Base-by-base conservation (phyloP, 2,113 vertebrate species). In the Boleophthalmus pectinirostris region DNA sequence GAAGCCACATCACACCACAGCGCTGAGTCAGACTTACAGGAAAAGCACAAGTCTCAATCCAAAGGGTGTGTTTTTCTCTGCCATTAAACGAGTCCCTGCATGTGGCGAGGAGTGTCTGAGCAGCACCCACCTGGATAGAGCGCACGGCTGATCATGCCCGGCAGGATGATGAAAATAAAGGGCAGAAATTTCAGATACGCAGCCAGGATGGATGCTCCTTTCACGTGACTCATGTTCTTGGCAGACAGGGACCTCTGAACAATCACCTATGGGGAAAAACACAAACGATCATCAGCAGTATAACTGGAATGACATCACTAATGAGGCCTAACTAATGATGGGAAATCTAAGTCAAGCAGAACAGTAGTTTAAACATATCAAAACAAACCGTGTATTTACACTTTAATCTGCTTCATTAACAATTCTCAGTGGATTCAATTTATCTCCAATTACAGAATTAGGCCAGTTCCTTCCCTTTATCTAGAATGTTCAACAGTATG, bases 101-200 rank as follows among this genome's bases (percentile, higher is more conserved):
- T 79, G 88, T 66, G 70, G 12, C 64, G 33, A 46, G 25, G 66
- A 77, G 65, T 53, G 66, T 64, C 49, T 35, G 23, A 47, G 23
- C 35, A 23, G 57, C 5, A 69, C 75, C 13, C 92, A 96, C 97
- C 97, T 95, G 97, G 96, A 79, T 95, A 97, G 53, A 99, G 94
- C 0, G 91, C 94, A 20, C 96, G 93, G 93, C 96, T 99, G 89
- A 97, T 95, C 97, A 98, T 96, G 77, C 96, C 97, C 0, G 97
- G 96, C 83, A 97, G 93, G 80, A 97, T 79, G 73, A 97, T 97
- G 77, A 98, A 81, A 60, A 95, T 91, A 90, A 98, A 94, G 35
- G 96, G 94, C 74, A 99, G 92, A 93, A 97, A 91, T 90, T 97
- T 97, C 87, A 98, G 93, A 91, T 95, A 98, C 82, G 95, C 93